Percentiles rank a stretch among this genome's conserved stretches.
Conservation (phyloP, 2,888 invertebrate genomes). For the Omphaloscelis lunosa region DNA sequence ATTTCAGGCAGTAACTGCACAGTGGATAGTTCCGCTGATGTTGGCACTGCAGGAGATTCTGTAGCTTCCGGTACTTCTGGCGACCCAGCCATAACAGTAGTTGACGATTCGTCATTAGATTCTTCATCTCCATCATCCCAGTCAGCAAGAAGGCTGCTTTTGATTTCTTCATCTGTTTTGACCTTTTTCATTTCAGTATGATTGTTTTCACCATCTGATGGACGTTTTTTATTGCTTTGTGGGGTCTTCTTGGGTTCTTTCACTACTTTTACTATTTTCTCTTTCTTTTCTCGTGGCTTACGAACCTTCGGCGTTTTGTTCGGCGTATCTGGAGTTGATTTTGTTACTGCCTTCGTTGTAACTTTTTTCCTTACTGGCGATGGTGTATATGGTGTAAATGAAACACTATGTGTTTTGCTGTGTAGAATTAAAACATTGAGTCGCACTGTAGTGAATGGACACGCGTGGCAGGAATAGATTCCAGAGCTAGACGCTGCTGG, state of each 20-base stretch:
- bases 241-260: slow-evolving; percentile 80
- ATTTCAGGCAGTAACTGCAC: slow-evolving; percentile 74
- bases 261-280: slow-evolving; percentile 79
- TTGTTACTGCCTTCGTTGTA: slow-evolving; percentile 73
- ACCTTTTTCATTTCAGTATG: slow-evolving; percentile 84
- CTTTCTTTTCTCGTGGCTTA: slow-evolving; percentile 74
- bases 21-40: slow-evolving; percentile 81
- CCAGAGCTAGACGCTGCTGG: slow-evolving; percentile 79
- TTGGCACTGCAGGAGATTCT: slow-evolving; percentile 83
- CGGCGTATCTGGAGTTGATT: slow-evolving; percentile 58
- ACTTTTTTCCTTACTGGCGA: slow-evolving; percentile 83
- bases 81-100: slow-evolving; percentile 76
- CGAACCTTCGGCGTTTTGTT: slow-evolving; percentile 79
- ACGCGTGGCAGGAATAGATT: slow-evolving; percentile 91
- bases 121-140: slow-evolving; percentile 93
- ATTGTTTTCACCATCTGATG: slow-evolving; percentile 78
- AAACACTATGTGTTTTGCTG: slow-evolving; percentile 92
- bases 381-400: slow-evolving; percentile 86
- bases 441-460: slow-evolving; percentile 92
- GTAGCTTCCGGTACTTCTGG: slow-evolving; percentile 82
- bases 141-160: slow-evolving; percentile 93
- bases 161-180: slow-evolving; percentile 92
- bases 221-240: slow-evolving; percentile 82
- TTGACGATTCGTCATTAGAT: slow-evolving; percentile 81
- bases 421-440: slow-evolving; percentile 94